Base-by-base conservation (phyloP, 1,140 invertebrate species). In the Drosophila ananassae region DNA sequence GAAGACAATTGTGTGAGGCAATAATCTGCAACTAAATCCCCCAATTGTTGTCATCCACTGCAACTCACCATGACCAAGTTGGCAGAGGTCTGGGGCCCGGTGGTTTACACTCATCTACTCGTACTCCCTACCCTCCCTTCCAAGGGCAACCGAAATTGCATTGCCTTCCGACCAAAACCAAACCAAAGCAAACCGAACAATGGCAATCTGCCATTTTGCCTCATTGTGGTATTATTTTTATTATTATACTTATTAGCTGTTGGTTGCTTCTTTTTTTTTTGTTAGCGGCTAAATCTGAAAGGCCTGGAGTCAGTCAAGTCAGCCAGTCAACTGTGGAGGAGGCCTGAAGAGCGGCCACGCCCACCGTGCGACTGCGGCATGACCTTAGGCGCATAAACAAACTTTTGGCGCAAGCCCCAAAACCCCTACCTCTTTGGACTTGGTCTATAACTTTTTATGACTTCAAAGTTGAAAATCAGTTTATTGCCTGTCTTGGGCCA, bases 361-460 rank as follows among this genome's bases (percentile, higher is more conserved):
- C 72, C 52, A 24, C 52, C 24, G 34, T 28, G 32, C 25, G 71
- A 64, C 60, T 75, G 60, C 51, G 76, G 54, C 72, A 73, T 87
- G 83, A 89, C 82, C 82, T 87, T 89, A 82, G 83, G 83, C 83
- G 82, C 82, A 79, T 79, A 82, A 79, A 75, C 83, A 82, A 89
- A 76, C 75, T 76, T 82, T 69, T 68, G 64, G 59, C 52, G 54
- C 17, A 66, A 41, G 57, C 63, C 60, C 46, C 50, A 21, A 22
- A 39, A n/a, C 24, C 32, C 30, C 52, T 64, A 39, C 25, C 30
- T 37, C n/a, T 69, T 80, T 46, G 48, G 55, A 89, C 83, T 87
- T 73, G 82, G 61, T 85, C 69, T 59, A 64, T 50, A 46, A 37
- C 47, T 17, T 55, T 85, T 77, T 72, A 85, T 62, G 73, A 57